Conservation (phyloP, 2,113 vertebrate species). For the Alligator mississippiensis region DNA sequence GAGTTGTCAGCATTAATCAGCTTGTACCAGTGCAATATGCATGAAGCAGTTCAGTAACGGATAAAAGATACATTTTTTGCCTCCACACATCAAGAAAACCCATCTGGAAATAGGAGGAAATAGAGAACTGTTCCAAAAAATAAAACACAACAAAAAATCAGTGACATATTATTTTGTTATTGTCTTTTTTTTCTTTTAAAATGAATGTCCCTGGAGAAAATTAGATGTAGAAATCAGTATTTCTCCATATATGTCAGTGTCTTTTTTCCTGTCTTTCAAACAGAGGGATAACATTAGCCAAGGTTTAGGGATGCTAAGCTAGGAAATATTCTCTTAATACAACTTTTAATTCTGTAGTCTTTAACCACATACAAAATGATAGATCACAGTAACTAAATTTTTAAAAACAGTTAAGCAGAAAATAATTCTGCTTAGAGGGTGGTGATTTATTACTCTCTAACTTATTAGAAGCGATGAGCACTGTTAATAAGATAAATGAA, state of each 20-base stretch:
- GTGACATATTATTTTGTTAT: neutral
- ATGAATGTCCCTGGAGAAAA: neutral
- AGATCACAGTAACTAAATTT: neutral
- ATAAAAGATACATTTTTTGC: neutral
- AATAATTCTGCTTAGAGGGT: neutral
- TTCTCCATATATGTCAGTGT: neutral
- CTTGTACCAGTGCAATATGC: neutral
- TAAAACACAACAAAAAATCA: constrained; percentile 10
- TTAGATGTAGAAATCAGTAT: neutral
- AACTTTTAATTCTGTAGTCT: neutral
- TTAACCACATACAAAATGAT: neutral
- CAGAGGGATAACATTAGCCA: neutral
- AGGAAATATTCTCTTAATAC: neutral
- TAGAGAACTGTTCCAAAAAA: neutral
- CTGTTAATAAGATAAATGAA: neutral
- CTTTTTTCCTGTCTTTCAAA: neutral
- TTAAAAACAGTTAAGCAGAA: neutral
- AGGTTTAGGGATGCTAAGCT: neutral
- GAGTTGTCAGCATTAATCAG: neutral
- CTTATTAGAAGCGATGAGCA: constrained; percentile 13
- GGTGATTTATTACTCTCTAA: neutral
- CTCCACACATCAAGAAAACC: neutral
- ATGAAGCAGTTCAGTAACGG: neutral
- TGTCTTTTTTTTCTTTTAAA: constrained; percentile 21
- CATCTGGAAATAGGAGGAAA: constrained; percentile 18